phyloP scores from a whole-genome alignment of 2,888 invertebrate species.

The Ryuthela nishihirai region DNA sequence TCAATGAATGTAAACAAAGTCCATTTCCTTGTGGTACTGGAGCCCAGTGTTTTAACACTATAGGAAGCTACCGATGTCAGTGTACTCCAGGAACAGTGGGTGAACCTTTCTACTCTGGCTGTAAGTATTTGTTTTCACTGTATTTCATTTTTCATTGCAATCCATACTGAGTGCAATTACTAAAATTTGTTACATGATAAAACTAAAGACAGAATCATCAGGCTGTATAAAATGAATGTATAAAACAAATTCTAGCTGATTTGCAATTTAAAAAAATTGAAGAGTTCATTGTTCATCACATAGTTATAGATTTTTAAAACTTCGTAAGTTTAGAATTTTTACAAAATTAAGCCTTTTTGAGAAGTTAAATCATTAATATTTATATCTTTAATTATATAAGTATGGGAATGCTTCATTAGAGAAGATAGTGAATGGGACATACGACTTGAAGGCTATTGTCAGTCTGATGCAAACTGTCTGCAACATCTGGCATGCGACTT shows the following conservation, averaged over 20 bases:
- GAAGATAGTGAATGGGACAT: too few species aligned
- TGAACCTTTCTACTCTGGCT: slow-evolving; percentile 39
- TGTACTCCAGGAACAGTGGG: slow-evolving; percentile 66
- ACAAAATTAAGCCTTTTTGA: background rate
- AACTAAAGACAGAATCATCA: too few species aligned
- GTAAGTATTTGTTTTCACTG: slow-evolving; percentile 15
- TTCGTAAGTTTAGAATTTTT: background rate
- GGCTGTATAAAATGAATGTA: too few species aligned
- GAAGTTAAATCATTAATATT: background rate
- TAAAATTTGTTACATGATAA: too few species aligned
- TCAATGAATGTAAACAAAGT: slow-evolving; percentile 70
- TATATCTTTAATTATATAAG: background rate
- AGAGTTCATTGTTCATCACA: too few species aligned
- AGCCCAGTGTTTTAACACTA: slow-evolving; percentile 71
- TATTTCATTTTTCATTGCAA: too few species aligned
- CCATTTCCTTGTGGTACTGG: slow-evolving; percentile 71
- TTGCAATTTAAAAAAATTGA: too few species aligned
- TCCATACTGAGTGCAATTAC: too few species aligned
- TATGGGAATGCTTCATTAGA: background rate
- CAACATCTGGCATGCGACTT: slow-evolving; percentile 67
- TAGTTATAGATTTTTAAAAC: background rate
- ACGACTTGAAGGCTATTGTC: slow-evolving; percentile 62
- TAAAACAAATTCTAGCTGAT: too few species aligned
- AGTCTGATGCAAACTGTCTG: slow-evolving; percentile 75
- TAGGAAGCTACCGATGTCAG: slow-evolving; percentile 71